Base-by-base conservation (phyloP, 37 sponge, comb jelly and placozoan genomes). In the Ianthella basta region DNA sequence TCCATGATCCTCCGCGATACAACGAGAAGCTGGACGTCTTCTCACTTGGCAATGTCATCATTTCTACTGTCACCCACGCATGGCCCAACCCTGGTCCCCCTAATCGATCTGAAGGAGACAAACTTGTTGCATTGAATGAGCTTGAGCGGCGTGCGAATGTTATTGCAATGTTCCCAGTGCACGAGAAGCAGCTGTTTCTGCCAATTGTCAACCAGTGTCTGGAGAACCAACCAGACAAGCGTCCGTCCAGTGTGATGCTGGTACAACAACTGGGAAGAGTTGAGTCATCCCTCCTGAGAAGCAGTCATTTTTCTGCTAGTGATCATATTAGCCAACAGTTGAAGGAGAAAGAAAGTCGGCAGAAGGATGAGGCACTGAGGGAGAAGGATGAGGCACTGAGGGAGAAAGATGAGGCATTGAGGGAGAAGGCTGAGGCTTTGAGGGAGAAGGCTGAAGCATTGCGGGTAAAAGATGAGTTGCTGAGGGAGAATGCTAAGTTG, bases 41-140 rank as follows among this genome's bases (percentile, higher is more conserved):
- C 78, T 75, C 78, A 0, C 40, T 36, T 36, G 78, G 78, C 0
- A 75, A 75, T 41, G 78, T 75, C 41, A 24, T 75, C 78, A 39
- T 75, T 50, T 75, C 40, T 12, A 21, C 78, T 3, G n/a, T 41
- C 6, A 75, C 24, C 12, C 38, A 41, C 6, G 50, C 5, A 1
- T 75, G 78, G 78, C 78, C 78, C 53, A 24, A 19, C 15, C 78
- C 78, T 75, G 78, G 38, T 1, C 37, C 21, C 53, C 78, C 53
- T 2, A 41, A 18, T 23, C 23, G 25, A 24, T 39, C 54, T 53
- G 13, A 40, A 16, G 38, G 38, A 19, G 53, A 24, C 24, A 2
- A 75, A 41, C 20, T 75, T 13, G 38, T 36, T n/a, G 78, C 78
- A 18, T 41, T 53, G 25, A 75, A n/a, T 40, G 78, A 75, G 54